Percentiles rank a stretch among this genome's conserved stretches.
Conservation (phyloP, 92 coral and sea anemone genomes). For the Montipora capitata region DNA sequence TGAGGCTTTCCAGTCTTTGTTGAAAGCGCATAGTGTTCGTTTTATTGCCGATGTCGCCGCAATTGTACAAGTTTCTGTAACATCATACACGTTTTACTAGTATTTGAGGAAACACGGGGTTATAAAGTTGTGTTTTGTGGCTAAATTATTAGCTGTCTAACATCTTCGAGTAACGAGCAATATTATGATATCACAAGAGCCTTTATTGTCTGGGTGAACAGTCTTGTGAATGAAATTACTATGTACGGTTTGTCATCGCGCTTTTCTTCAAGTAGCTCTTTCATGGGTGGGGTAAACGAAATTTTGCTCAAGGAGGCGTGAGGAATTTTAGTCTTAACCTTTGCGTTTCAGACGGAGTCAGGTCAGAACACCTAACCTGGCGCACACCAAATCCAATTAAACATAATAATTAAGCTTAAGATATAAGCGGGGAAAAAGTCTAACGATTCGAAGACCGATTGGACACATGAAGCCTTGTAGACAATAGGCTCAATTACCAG, state of each 20-base stretch:
- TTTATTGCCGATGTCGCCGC: no score
- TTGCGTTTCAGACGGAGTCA: no score
- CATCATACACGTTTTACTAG: not conserved
- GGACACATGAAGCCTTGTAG: no score
- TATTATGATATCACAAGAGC: not conserved
- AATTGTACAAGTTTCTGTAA: not conserved
- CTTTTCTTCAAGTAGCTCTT: conserved; percentile 13
- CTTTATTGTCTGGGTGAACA: not conserved
- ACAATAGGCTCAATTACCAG: no score
- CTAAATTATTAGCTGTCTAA: no score
- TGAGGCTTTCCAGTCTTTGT: not conserved
- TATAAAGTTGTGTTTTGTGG: not conserved
- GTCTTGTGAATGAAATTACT: not conserved
- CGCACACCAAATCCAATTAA: no score
- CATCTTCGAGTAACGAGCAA: not conserved
- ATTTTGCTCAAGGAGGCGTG: no score
- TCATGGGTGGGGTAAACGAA: not conserved
- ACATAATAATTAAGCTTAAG: no score
- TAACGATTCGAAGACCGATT: no score
- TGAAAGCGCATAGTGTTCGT: not conserved
- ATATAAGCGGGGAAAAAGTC: no score
- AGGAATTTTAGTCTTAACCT: no score
- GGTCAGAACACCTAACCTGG: no score
- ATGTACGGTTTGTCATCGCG: not conserved
- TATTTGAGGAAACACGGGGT: not conserved